Conservation (phyloP, 2,797 vertebrate genomes). For the Pseudomugil tenellus region DNA sequence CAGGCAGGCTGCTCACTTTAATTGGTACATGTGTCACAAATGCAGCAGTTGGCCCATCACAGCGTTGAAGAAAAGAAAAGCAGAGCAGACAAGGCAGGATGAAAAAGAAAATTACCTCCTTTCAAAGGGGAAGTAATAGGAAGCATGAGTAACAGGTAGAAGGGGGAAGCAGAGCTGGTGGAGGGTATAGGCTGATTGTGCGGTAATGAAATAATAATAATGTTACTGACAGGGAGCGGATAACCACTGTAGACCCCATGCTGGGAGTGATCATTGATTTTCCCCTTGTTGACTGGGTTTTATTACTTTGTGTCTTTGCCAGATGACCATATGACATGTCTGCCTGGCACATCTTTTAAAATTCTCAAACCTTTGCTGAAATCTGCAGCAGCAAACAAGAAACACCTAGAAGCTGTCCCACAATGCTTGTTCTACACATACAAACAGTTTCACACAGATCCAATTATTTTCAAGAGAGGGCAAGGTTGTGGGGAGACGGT, state of each 20-base stretch:
- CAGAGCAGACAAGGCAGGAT: slow-evolving; percentile 30
- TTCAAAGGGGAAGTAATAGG: slow-evolving; percentile 38
- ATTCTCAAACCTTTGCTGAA: slow-evolving; percentile 1
- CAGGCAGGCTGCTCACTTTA: slow-evolving; percentile 57
- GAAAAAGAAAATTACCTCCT: slow-evolving; percentile 62
- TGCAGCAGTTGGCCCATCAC: slow-evolving; percentile 46
- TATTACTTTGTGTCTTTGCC: slow-evolving; percentile 67
- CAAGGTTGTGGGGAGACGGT: slow-evolving; percentile 35
- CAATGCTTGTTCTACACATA: neutral
- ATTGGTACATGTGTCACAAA: slow-evolving; percentile 71
- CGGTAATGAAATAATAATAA: slow-evolving; percentile 79
- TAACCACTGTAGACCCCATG: slow-evolving; percentile 54
- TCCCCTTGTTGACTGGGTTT: slow-evolving; percentile 75
- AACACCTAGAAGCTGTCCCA: neutral
- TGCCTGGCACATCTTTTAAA: slow-evolving; percentile 16
- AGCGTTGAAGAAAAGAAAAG: slow-evolving; percentile 45
- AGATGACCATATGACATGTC: slow-evolving; percentile 62
- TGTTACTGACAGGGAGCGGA: slow-evolving; percentile 66
- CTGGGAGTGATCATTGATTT: slow-evolving; percentile 80
- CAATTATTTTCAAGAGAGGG: slow-evolving; percentile 38
- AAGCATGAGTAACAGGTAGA: slow-evolving; percentile 37
- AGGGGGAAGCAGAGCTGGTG: slow-evolving; percentile 19
- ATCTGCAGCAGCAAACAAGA: slow-evolving; percentile 8
- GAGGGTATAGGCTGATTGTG: slow-evolving; percentile 38
- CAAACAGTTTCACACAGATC: slow-evolving; percentile 11